Evolutionary conservation across 2,113 vertebrate species (phyloP), one percentile per base, ranked within the genome.

Genomic region (Ranitomeya variabilis): DNA sequence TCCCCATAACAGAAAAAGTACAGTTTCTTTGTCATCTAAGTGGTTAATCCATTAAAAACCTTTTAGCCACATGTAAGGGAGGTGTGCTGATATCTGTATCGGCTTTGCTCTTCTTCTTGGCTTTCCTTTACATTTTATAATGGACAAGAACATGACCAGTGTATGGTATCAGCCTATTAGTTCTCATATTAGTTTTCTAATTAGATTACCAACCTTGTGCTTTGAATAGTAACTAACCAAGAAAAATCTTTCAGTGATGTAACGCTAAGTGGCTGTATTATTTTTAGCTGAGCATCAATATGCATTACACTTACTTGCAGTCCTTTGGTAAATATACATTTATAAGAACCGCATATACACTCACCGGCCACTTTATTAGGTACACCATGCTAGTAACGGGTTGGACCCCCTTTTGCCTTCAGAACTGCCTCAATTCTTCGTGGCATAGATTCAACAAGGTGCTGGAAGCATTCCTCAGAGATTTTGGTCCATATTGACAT

Each of bases 41-140:
- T 14, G 18, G 55, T 86, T 62, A 76, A 60, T 79, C 73, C 74
- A 79, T 78, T 78, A 64, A 78, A 79, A 86, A 78, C 57, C 74
- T 86, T 64, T 86, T 79, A 69, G 31, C 55, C 60, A 86, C 52
- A 59, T 45, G 2, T 62, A 8, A 69, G 19, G 13, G 64, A n/a
- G 37, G 31, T 64, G 59, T 64, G 26, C 64, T 83, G 37, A 55
- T 14, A n/a, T 82, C 59, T 12, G 11, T 23, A 79, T 23, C 13
- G 26, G 52, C 5, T 54, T 51, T 11, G n/a, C 51, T 57, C 67
- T 73, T n/a, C 66, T 59, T 12, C n/a, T 26, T 79, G 54, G 14
- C 31, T 86, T 76, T 14, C 21, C 76, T 52, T 31, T 59, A 77
- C 85, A 86, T 66, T 76, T 79, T 79, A 79, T 79, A 79, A 77